Evolutionary conservation across 2,888 invertebrate genomes (phyloP), one percentile per base, ranked within the genome.

Genomic region (Aspidapion aeneum): DNA sequence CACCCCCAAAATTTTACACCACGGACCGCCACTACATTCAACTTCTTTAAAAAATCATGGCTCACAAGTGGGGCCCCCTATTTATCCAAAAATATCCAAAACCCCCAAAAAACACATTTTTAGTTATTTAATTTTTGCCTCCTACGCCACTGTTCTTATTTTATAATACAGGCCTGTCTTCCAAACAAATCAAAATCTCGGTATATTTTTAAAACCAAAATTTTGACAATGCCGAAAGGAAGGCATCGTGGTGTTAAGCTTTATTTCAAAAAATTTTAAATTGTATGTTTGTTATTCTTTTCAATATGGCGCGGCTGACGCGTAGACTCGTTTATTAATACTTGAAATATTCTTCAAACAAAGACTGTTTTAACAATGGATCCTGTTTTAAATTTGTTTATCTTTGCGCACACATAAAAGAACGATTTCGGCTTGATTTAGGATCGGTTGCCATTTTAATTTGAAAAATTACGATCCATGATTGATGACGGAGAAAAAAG

Each of bases 231-330:
- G 35, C 3, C 35, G 35, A 35, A 35, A 35, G 35, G 12, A 12
- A 3, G 35, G n/a, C n/a, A n/a, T n/a, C n/a, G n/a, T n/a, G 35
- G 35, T 35, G 35, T 35, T 58, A 59, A 57, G 61, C 50, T 64
- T 61, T 62, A 65, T 62, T 60, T 65, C 62, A 65, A 60, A 35
- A 35, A 35, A 62, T 61, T 68, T 68, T 64, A 63, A 68, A 58
- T 63, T 67, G 65, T 64, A 20, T 66, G 69, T 71, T 69, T 71
- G 63, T 71, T 69, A 64, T 69, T 68, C 66, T 64, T 67, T 60
- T 64, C 65, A 66, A 60, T 66, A 59, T 65, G 66, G 65, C 68
- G 35, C 35, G 35, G 64, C 57, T 65, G 66, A 65, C 68, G 35
- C 35, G 35, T 35, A 35, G 3, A 35, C 12, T 12, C 35, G 35